A percentile compares a stretch with the other conserved stretches of the same genome.
Evolutionary conservation across 2,797 vertebrate genomes (phyloP).

Genomic region (Allobates femoralis): DNA sequence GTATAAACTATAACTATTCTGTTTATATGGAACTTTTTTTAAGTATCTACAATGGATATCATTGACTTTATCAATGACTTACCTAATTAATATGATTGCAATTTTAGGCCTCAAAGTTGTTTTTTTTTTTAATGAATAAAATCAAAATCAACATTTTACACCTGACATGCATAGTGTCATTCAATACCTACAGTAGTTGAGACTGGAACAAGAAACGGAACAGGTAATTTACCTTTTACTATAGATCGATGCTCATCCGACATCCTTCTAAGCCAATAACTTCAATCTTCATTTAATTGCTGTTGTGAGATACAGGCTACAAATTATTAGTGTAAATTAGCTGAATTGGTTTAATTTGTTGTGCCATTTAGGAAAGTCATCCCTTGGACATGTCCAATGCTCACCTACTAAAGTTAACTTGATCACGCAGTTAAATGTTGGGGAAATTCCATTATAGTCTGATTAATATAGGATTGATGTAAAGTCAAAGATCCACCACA

Average conservation of each 20-base stretch:
- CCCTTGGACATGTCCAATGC: not conserved
- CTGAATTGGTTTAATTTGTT: slow-evolving; percentile 20
- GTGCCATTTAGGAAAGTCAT: not conserved
- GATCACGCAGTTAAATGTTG: not conserved
- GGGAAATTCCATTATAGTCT: not conserved
- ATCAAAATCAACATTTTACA: not conserved
- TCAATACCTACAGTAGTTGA: not conserved
- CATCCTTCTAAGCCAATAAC: slow-evolving; percentile 5
- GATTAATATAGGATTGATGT: not conserved
- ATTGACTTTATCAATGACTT: no score
- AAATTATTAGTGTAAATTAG: not conserved
- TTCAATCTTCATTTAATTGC: slow-evolving; percentile 9
- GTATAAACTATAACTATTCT: no score
- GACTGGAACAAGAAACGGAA: not conserved
- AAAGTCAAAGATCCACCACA: no score
- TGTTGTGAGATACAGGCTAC: not conserved
- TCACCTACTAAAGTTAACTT: not conserved
- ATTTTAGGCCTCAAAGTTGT: no score
- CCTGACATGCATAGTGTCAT: not conserved
- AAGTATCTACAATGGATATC: no score
- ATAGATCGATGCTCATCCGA: slow-evolving; percentile 7
- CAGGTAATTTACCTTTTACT: not conserved
- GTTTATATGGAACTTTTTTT: no score
- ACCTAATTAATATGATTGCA: no score
- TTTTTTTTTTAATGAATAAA: no score